Conservation (phyloP, 2,888 invertebrate species). For the Amiota communis region DNA sequence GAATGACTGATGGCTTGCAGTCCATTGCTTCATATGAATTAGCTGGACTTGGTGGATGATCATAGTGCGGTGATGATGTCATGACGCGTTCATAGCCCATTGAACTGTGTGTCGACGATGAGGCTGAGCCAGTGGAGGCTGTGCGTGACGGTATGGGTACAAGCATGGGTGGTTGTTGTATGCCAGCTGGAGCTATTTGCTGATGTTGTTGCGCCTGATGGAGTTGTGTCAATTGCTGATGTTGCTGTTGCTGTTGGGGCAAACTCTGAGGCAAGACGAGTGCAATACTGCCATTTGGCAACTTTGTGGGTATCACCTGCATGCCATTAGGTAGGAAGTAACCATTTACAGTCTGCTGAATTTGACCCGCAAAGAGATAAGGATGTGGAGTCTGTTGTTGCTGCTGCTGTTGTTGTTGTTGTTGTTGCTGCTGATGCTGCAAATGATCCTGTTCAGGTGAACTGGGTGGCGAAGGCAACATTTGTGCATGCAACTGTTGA, state of each 20-base stretch:
- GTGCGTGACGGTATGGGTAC: constrained; percentile 85
- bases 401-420: constrained; percentile 47
- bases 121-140: constrained; percentile 81
- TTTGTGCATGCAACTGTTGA: constrained; percentile 76
- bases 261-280: constrained; percentile 83
- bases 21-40: constrained; percentile 74
- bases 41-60: constrained; percentile 76
- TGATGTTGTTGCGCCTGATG: constrained; percentile 78
- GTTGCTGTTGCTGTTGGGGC: constrained; percentile 77
- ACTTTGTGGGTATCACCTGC: constrained; percentile 85
- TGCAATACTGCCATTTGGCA: constrained; percentile 88
- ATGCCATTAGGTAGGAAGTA: constrained; percentile 82
- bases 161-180: constrained; percentile 77
- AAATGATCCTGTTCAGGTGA: constrained; percentile 71
- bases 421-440: constrained; percentile 45
- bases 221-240: constrained; percentile 70
- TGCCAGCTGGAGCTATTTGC: constrained; percentile 53
- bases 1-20: constrained; percentile 74
- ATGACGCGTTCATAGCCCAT: constrained; percentile 74
- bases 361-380: constrained; percentile 62
- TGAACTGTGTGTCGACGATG: constrained; percentile 71
- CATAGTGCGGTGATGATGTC: constrained; percentile 74
- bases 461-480: constrained; percentile 74
- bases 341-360: constrained; percentile 74
- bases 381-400: constrained; percentile 49